These are phyloP conservation scores for Drosophila santomea DNA, from an alignment of 1,140 invertebrate species.

Conservation along the genomic window DNA sequence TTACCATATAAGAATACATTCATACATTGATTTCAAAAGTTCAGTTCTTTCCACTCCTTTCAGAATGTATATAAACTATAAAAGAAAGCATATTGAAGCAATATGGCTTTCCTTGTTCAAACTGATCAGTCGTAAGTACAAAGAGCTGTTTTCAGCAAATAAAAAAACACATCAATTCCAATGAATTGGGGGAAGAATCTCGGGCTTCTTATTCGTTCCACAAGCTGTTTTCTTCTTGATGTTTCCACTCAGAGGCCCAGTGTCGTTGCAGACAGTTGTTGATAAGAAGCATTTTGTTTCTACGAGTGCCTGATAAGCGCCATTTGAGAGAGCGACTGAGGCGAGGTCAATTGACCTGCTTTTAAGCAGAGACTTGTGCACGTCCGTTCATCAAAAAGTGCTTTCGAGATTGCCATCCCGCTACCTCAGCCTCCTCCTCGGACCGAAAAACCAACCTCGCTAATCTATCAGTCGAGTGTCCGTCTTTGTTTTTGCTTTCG, in stretches of 20 bases:
- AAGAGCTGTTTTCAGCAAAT: conserved; percentile 12
- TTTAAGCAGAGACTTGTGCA: conserved; percentile 53
- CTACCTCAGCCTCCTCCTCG: background rate
- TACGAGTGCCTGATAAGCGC: conserved; percentile 56
- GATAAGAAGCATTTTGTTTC: conserved; percentile 56
- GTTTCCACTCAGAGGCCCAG: conserved; percentile 22
- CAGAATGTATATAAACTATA: background rate
- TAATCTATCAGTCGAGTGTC: conserved; percentile 27
- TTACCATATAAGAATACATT: background rate
- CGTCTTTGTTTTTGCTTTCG: conserved; percentile 34
- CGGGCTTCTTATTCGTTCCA: conserved; percentile 12
- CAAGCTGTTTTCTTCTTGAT: conserved; percentile 28
- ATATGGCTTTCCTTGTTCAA: conserved; percentile 15
- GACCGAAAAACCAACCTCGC: background rate
- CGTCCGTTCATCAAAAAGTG: conserved; percentile 38
- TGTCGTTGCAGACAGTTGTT: conserved; percentile 42
- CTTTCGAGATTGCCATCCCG: conserved; percentile 28
- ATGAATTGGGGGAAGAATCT: conserved; percentile 17
- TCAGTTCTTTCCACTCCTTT: no score
- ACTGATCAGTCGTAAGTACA: background rate
- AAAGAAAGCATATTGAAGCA: background rate
- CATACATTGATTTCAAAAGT: background rate
- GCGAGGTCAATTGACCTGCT: conserved; percentile 61
- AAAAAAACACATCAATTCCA: conserved; percentile 12
- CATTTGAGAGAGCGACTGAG: conserved; percentile 46